Base-by-base conservation (phyloP, 2,797 vertebrate species). In the Chaenodraco wilsoni region DNA sequence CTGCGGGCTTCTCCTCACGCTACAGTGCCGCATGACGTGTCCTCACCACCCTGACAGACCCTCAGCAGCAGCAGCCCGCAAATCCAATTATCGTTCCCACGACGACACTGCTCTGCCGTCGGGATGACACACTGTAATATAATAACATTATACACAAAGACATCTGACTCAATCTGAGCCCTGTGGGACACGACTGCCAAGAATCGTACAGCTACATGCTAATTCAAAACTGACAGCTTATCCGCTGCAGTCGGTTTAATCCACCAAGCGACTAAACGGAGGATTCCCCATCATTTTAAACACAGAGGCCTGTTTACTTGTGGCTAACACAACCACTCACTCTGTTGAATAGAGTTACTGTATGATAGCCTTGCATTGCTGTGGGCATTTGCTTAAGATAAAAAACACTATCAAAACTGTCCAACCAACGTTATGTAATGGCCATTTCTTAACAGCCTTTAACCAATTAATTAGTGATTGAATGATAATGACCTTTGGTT, bases 41-140 rank as follows among this genome's bases (percentile, higher is more conserved):
- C 87, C 40, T 84, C 88, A 78, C 85, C 57, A 72, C 19, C 78
- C 88, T 73, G 86, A 89, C 79, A 89, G 87, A 83, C 77, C 64
- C 81, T 65, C 65, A 72, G 74, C 5, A 59, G 84, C 64, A 3
- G 69, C 85, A 69, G 82, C 79, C 84, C 59, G 84, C 65, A 89
- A 88, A 93, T 91, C 84, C 88, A 93, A 91, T 93, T 92, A 93
- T 86, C 86, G 82, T 87, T 84, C 88, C 89, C 87, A 77, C 65
- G 81, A 88, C 74, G 87, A 92, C 84, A 82, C 58, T 1, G 27
- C 79, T 76, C 74, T 52, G 82, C 90, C 59, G 83, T 71, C 51
- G 69, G 76, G 66, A 73, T 87, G 77, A 84, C 83, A 79, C 60
- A 72, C 74, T 83, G 84, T 88, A 86, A 89, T 89, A 88, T 90